phyloP scores from a whole-genome alignment of 1,140 invertebrate species.

The Nasonia vitripennis region DNA sequence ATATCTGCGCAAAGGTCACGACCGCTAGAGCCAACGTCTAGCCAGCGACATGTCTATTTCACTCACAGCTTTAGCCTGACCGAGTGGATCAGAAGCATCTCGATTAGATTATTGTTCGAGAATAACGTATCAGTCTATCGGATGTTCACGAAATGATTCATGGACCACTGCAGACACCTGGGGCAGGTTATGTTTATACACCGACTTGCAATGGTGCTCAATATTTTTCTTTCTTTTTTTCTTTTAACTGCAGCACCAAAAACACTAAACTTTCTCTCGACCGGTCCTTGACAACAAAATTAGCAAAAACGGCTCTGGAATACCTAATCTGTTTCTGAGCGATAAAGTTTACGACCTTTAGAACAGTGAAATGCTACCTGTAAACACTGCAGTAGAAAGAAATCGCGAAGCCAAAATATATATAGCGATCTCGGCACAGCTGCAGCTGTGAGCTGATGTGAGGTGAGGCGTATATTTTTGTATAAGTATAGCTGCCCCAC shows the following conservation, averaged over 20 bases:
- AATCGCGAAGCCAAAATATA: no score
- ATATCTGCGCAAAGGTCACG: not conserved
- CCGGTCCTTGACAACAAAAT: no score
- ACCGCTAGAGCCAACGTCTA: not conserved
- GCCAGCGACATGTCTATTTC: not conserved
- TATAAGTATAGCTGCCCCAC: no score
- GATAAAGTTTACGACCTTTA: no score
- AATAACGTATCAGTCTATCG: not conserved
- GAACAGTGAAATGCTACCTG: no score
- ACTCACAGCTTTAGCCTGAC: not conserved
- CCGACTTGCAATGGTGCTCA: not conserved
- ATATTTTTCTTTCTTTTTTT: not conserved
- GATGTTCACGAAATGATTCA: not conserved
- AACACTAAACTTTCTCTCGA: not conserved
- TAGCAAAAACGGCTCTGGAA: no score
- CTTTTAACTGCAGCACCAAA: not conserved
- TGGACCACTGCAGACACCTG: not conserved
- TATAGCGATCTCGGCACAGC: no score
- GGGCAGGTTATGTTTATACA: conserved; percentile 13
- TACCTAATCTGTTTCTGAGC: no score
- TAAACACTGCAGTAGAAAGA: no score
- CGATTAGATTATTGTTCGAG: not conserved
- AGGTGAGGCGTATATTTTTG: no score
- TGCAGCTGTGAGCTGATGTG: no score
- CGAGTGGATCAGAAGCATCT: not conserved